Evolutionary conservation across 2,113 vertebrate genomes (phyloP).

Genomic region (Pterophyllum scalare): DNA sequence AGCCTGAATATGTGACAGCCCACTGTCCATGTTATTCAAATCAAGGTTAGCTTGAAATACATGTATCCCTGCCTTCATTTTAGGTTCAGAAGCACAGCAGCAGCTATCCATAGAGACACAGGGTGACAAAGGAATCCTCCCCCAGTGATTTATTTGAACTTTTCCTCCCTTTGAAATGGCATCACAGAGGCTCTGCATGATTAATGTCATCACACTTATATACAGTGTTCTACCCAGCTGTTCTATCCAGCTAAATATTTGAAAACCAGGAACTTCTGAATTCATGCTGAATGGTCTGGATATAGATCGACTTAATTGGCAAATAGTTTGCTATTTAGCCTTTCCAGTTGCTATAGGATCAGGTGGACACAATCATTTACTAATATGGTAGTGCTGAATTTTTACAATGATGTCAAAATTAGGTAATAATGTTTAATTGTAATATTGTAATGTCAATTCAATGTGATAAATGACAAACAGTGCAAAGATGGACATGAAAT

Average conservation of each 20-base stretch:
- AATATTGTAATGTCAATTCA: background rate
- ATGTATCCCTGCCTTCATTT: slow-evolving; percentile 31
- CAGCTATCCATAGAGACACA: slow-evolving; percentile 20
- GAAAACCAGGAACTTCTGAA: slow-evolving; percentile 37
- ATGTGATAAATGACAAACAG: background rate
- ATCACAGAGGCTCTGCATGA: slow-evolving; percentile 68
- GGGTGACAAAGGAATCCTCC: slow-evolving; percentile 44
- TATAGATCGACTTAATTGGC: slow-evolving; percentile 46
- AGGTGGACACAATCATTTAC: slow-evolving; percentile 6
- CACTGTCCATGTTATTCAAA: slow-evolving; percentile 37
- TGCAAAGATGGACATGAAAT: background rate
- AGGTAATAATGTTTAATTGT: background rate
- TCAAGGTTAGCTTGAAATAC: slow-evolving; percentile 15
- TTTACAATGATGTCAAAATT: slow-evolving; percentile 13
- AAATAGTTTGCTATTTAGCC: slow-evolving; percentile 52
- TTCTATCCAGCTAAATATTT: slow-evolving; percentile 39
- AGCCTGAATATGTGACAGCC: slow-evolving; percentile 33
- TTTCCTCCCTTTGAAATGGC: slow-evolving; percentile 73
- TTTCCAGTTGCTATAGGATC: slow-evolving; percentile 16
- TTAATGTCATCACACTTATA: slow-evolving; percentile 61
- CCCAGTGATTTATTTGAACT: slow-evolving; percentile 69
- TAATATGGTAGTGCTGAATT: background rate
- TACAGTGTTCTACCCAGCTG: slow-evolving; percentile 41
- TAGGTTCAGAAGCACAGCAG: slow-evolving; percentile 28
- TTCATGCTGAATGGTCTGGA: slow-evolving; percentile 16